Evolutionary conservation across 2,113 vertebrate species (phyloP).

Genomic region (Ciconia boyciana): DNA sequence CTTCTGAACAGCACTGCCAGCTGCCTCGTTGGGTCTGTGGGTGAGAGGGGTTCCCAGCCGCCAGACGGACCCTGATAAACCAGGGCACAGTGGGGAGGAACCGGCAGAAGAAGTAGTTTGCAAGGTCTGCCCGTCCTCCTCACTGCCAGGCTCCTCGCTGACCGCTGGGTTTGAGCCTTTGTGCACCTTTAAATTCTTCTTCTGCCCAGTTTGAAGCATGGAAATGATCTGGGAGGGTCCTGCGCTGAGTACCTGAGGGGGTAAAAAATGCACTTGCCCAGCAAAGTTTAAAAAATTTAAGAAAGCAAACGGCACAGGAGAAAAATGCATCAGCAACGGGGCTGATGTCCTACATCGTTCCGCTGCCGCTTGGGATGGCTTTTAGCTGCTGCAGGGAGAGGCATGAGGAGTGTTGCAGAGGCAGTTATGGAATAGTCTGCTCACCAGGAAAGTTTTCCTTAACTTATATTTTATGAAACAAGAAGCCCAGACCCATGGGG

Average conservation of each 20-base stretch:
- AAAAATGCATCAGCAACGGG: rapidly evolving
- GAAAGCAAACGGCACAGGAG: not conserved
- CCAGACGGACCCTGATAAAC: rapidly evolving
- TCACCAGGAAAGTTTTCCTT: not conserved
- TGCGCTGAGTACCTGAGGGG: not conserved
- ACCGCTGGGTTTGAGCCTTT: not conserved
- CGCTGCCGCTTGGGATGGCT: not conserved
- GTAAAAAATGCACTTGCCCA: not conserved
- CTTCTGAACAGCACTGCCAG: rapidly evolving
- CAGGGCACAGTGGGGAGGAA: not conserved
- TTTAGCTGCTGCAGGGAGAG: not conserved
- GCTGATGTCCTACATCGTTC: not conserved
- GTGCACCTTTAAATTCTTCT: not conserved
- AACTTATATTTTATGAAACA: rapidly evolving
- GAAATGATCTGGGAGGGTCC: not conserved
- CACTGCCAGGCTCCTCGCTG: not conserved
- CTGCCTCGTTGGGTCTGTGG: not conserved
- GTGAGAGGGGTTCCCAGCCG: not conserved
- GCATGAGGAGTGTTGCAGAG: rapidly evolving
- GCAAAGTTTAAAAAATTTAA: not conserved
- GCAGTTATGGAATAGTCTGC: not conserved
- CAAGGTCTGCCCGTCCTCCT: not conserved
- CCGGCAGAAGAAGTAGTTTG: not conserved
- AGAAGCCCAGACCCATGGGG: not conserved
- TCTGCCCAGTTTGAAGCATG: rapidly evolving